Percentiles rank a stretch among this genome's conserved stretches.
These are phyloP conservation scores for Atherinosoma microstoma DNA, from an alignment of 2,797 vertebrate species.

Conservation along the genomic window DNA sequence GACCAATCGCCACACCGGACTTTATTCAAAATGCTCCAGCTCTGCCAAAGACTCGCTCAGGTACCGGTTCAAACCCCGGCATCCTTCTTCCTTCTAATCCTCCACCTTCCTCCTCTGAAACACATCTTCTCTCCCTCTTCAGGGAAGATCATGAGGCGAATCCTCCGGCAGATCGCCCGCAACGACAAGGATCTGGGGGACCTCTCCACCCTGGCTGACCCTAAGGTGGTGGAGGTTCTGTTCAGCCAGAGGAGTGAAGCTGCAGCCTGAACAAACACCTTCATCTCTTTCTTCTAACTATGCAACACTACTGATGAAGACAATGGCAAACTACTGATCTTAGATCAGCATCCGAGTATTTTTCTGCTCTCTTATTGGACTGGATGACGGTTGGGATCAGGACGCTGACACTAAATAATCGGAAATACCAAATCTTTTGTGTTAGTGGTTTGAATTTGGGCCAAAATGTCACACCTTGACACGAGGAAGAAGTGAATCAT, in stretches of 20 bases:
- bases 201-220: conserved; percentile 86
- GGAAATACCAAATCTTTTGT: conserved; percentile 3
- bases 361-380: conserved; percentile 19
- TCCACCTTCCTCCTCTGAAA: not conserved
- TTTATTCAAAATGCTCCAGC: conserved; percentile 87
- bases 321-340: conserved; percentile 9
- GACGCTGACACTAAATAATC: not conserved
- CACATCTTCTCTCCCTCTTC: conserved; percentile 1
- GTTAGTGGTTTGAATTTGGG: conserved; percentile 28
- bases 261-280: conserved; percentile 68
- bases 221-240: conserved; percentile 85
- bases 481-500: not conserved
- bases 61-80: conserved; percentile 57
- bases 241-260: conserved; percentile 84
- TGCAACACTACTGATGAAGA: conserved; percentile 27
- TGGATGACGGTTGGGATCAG: conserved; percentile 14
- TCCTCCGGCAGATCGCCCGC: conserved; percentile 85
- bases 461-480: conserved; percentile 37
- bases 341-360: conserved; percentile 13
- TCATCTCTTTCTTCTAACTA: not conserved
- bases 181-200: conserved; percentile 87
- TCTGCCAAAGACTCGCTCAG: conserved; percentile 88
- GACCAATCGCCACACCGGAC: conserved; percentile 87
- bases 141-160: conserved; percentile 88
- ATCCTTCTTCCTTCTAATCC: not conserved